A percentile compares a stretch with the other conserved stretches of the same genome.
phyloP scores from a whole-genome alignment of 2,113 vertebrate species.

The Corythoichthys intestinalis region DNA sequence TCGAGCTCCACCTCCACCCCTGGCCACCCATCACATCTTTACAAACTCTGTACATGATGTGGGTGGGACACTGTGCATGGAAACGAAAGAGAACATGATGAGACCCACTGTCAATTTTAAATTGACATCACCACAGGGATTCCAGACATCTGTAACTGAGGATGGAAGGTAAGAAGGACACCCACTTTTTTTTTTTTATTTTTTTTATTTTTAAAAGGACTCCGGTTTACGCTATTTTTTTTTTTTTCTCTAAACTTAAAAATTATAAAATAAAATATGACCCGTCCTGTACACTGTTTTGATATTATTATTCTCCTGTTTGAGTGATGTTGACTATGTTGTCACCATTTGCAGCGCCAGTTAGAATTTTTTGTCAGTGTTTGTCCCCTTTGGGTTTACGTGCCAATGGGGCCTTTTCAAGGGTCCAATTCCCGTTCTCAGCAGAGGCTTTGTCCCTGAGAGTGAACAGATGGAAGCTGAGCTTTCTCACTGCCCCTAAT shows the following conservation, averaged over 20 bases:
- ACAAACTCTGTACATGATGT: slow-evolving; percentile 59
- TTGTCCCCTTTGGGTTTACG: slow-evolving; percentile 19
- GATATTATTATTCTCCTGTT: background rate
- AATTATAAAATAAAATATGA: background rate
- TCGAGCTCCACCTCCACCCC: slow-evolving; percentile 80
- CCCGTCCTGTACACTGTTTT: background rate
- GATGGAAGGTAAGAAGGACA: slow-evolving; percentile 79
- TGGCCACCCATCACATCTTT: slow-evolving; percentile 63
- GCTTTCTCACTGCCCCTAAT: slow-evolving; percentile 30
- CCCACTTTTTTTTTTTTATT: background rate
- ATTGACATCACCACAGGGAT: slow-evolving; percentile 76
- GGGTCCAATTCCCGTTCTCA: slow-evolving; percentile 22
- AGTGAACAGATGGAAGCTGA: slow-evolving; percentile 20
- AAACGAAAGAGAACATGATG: slow-evolving; percentile 76
- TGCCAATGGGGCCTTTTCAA: slow-evolving; percentile 34
- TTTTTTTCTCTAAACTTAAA: background rate
- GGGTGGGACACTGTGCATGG: slow-evolving; percentile 64
- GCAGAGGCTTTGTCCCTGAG: slow-evolving; percentile 38
- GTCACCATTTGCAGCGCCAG: background rate
- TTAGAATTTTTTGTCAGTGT: background rate
- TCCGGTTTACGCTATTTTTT: background rate
- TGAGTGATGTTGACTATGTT: background rate
- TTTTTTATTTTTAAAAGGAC: background rate
- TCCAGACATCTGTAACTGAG: slow-evolving; percentile 72
- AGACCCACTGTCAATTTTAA: slow-evolving; percentile 70